A percentile compares a stretch with the other conserved stretches of the same genome.
phyloP scores from a whole-genome alignment of 2,888 invertebrate species.

The Plebejus argus region DNA sequence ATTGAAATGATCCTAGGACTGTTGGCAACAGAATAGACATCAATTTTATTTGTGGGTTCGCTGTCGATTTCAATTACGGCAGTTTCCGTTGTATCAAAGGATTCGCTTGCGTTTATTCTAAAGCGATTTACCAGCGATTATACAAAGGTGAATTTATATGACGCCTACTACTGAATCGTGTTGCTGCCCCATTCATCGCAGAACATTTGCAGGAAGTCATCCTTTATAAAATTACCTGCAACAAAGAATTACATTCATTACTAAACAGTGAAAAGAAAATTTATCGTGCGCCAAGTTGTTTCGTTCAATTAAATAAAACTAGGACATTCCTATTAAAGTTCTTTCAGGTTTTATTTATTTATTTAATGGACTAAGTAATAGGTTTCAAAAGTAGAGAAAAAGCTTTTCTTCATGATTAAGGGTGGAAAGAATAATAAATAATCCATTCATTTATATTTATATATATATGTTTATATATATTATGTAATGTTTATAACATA shows the following conservation, averaged over 20 bases:
- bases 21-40: constrained; percentile 63
- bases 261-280: constrained; percentile 40
- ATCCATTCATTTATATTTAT: no score
- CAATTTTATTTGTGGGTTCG: constrained; percentile 70
- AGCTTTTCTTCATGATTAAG: background rate
- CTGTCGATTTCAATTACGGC: constrained; percentile 66
- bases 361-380: background rate
- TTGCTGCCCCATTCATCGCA: constrained; percentile 48
- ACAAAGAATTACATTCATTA: constrained; percentile 55
- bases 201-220: constrained; percentile 40
- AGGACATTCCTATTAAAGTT: background rate
- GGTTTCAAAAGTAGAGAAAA: background rate
- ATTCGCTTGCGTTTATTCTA: constrained; percentile 58
- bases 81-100: constrained; percentile 71
- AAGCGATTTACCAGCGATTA: constrained; percentile 48
- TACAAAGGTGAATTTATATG: constrained; percentile 61
- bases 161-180: constrained; percentile 41
- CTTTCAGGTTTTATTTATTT: background rate
- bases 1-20: constrained; percentile 76
- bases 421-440: no score
- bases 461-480: no score
- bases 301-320: constrained; percentile 13
- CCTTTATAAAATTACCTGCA: constrained; percentile 64
- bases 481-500: no score
- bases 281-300: background rate